These are phyloP conservation scores for Epistrophella euchroma DNA, from an alignment of 2,888 invertebrate species.

Conservation along the genomic window DNA sequence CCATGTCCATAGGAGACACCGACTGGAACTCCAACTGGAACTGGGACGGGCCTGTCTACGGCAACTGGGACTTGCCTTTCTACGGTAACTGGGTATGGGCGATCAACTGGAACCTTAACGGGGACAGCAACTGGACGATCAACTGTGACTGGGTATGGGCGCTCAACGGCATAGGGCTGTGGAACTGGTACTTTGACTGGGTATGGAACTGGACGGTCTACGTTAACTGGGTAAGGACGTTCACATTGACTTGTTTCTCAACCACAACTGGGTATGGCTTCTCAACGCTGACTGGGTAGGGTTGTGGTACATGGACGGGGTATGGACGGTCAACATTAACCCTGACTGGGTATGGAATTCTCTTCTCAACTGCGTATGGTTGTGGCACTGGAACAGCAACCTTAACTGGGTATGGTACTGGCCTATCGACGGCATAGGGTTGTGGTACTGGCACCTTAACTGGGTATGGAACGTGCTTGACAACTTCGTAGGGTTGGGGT, in stretches of 20 bases:
- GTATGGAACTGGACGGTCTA: constrained; percentile 86
- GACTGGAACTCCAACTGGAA: constrained; percentile 78
- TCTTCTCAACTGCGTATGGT: constrained; percentile 85
- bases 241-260: constrained; percentile 87
- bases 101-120: constrained; percentile 87
- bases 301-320: constrained; percentile 88
- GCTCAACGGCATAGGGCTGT: constrained; percentile 88
- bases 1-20: constrained; percentile 75
- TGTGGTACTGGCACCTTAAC: constrained; percentile 85
- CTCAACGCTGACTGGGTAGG: constrained; percentile 89
- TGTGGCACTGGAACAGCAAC: constrained; percentile 87
- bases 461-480: constrained; percentile 87
- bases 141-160: constrained; percentile 85
- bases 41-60: constrained; percentile 79
- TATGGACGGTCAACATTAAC: constrained; percentile 87
- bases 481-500: constrained; percentile 87
- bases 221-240: constrained; percentile 88
- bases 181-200: constrained; percentile 85
- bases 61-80: constrained; percentile 83
- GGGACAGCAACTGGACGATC: constrained; percentile 87
- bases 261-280: constrained; percentile 86
- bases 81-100: constrained; percentile 87
- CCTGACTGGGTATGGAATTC: constrained; percentile 87
- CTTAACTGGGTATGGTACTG: constrained; percentile 87
- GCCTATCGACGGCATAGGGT: constrained; percentile 85